Percentiles rank a stretch among this genome's conserved stretches.
Evolutionary conservation across 2,113 vertebrate species (phyloP).

Genomic region (Python bivittatus): DNA sequence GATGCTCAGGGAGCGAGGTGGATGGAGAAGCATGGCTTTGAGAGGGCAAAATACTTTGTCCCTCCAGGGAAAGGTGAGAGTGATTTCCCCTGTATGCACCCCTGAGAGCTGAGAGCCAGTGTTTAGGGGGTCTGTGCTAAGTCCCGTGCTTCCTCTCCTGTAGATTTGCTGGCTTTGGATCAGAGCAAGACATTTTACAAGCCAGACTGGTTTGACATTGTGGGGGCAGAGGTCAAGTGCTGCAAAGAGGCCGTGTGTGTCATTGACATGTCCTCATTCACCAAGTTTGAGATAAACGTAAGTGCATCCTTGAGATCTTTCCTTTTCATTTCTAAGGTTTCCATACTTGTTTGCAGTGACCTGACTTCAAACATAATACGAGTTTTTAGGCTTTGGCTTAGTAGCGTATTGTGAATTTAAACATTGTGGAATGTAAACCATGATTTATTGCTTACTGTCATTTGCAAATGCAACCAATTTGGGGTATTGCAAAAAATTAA

Average conservation of each 20-base stretch:
- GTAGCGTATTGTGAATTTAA: background rate
- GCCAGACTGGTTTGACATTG: slow-evolving; percentile 98
- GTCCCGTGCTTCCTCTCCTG: background rate
- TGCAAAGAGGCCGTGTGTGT: slow-evolving; percentile 97
- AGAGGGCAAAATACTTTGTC: slow-evolving; percentile 95
- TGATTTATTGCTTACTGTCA: background rate
- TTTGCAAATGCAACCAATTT: background rate
- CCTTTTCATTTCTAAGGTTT: background rate
- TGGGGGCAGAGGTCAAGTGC: slow-evolving; percentile 95
- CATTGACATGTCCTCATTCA: slow-evolving; percentile 99
- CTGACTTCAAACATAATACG: background rate
- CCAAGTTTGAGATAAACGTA: slow-evolving; percentile 97
- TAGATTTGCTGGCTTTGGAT: slow-evolving; percentile 91
- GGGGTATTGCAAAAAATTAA: background rate
- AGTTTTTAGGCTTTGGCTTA: background rate
- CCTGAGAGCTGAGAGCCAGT: too few species aligned
- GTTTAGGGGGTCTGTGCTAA: background rate
- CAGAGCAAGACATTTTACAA: slow-evolving; percentile 99
- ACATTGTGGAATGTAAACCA: background rate
- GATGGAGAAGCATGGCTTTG: slow-evolving; percentile 99
- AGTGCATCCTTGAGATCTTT: slow-evolving; percentile 62
- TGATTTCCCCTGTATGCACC: background rate
- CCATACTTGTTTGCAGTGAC: background rate
- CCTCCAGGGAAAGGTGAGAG: slow-evolving; percentile 88
- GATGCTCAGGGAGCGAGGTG: slow-evolving; percentile 95